Conservation (phyloP, 2,113 vertebrate species). For the zebrafish (Danio rerio) region GRCz12tu NC_133199.1:44112001-44112500, state of each 20-base stretch:
- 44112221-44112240: neutral
- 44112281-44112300: slow-evolving; percentile 38
- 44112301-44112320: slow-evolving; percentile 26
- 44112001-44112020: too few relatives aligned
- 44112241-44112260: neutral
- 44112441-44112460: too few relatives aligned
- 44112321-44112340: slow-evolving; percentile 35
- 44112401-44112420: neutral
- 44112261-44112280: slow-evolving; percentile 42
- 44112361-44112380: slow-evolving; percentile 35
- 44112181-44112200: neutral
- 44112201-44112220: neutral
- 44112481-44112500: too few relatives aligned
- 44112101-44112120: neutral
- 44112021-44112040: too few relatives aligned
- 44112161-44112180: neutral
- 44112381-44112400: slow-evolving; percentile 19
- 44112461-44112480: too few relatives aligned
- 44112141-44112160: neutral
- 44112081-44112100: too few relatives aligned
- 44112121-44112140: neutral
- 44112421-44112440: too few relatives aligned
- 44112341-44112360: neutral
- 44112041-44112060: too few relatives aligned
- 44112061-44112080: too few relatives aligned